Evolutionary conservation across 30 jellyfish, hydroid and myxozoan species (phyloP), one percentile per base, ranked within the genome.

Genomic region (Catostylus mosaicus): DNA sequence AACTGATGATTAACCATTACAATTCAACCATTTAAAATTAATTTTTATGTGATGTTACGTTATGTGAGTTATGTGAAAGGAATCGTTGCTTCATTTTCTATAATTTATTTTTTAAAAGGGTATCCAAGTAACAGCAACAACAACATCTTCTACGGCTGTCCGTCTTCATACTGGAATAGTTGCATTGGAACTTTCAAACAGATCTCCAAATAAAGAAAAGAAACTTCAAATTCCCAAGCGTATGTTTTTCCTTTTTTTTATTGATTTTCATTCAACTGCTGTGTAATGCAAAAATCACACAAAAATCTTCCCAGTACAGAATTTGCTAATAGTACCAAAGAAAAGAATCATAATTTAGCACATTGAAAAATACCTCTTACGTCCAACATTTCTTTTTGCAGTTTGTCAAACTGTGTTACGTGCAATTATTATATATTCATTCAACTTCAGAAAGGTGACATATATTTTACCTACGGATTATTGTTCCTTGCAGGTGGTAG

Each of bases 101-200:
- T n/a, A n/a, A 59, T 19, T 30, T 10, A 59, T 31, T 11, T 64
- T 26, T 5, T 29, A 16, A 14, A 8, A 92, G 98, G 89, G 92
- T 0, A 92, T 92, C 37, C 96, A 80, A 57, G 35, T 92, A 26
- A 92, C 97, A 54, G 98, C 98, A 30, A 80, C 98, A 5, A 92
- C 96, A 16, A 96, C 98, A 34, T 92, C 98, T 18, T 59, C 90
- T 12, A 92, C 96, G 4, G 98, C 96, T n/a, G 80, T 92, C 35
- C 43, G 95, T 12, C 89, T 92, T 6, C 89, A 92, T 29, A 92
- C 98, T 4, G 98, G 98, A 38, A 75, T 77, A 12, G 89, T 92
- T 11, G 88, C 98, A 18, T 57, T 92, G 85, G 98, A 86, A 43
- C 27, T 92, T 6, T 77, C 98, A 30, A 92, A 92, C 52, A 37